phyloP scores from a whole-genome alignment of 2,113 vertebrate species.

The Trematomus loennbergii region DNA sequence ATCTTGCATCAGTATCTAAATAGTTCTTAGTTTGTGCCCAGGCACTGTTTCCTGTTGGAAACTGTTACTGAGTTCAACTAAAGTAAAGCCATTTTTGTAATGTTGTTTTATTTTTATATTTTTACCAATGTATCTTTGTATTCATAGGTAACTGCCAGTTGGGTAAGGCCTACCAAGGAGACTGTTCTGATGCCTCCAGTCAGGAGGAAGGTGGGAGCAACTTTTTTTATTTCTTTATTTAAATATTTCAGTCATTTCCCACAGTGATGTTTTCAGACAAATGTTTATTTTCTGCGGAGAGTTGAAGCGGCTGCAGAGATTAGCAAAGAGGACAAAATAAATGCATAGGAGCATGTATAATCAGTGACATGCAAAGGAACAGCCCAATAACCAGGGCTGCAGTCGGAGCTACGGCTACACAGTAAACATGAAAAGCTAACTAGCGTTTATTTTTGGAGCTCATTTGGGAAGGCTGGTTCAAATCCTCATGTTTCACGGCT shows the following conservation, averaged over 20 bases:
- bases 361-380: slow-evolving; percentile 5
- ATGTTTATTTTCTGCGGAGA: background rate
- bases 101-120: background rate
- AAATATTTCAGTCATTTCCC: background rate
- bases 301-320: background rate
- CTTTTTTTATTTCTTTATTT: background rate
- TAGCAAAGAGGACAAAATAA: background rate
- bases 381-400: background rate
- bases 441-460: slow-evolving; percentile 61
- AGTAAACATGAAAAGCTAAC: slow-evolving; percentile 29
- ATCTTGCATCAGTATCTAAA: background rate
- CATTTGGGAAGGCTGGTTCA: slow-evolving; percentile 42
- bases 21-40: too few relatives aligned
- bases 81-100: background rate
- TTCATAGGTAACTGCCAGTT: slow-evolving; percentile 86
- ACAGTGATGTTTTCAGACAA: background rate
- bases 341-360: background rate
- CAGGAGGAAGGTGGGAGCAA: slow-evolving; percentile 90
- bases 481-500: slow-evolving; percentile 63
- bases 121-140: slow-evolving; percentile 24
- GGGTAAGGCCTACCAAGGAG: slow-evolving; percentile 87
- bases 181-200: slow-evolving; percentile 95
- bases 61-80: background rate
- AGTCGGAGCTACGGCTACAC: background rate
- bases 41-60: background rate